These are phyloP conservation scores for Leuciscus idus DNA, from an alignment of 2,113 vertebrate genomes.

Conservation along the genomic window DNA sequence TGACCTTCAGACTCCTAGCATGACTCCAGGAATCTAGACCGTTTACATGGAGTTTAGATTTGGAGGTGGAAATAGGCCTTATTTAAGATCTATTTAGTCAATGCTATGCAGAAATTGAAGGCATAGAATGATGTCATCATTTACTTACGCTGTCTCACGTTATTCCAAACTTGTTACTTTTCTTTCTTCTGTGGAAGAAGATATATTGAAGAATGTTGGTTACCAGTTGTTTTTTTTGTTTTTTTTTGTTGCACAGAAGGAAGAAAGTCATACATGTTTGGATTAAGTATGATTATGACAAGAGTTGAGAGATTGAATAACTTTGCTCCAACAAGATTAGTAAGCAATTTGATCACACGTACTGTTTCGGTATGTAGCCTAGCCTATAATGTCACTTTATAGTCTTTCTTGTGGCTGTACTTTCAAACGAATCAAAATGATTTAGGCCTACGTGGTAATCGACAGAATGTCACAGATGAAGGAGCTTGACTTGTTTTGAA, in stretches of 20 bases:
- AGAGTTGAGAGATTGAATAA: neutral
- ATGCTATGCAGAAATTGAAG: neutral
- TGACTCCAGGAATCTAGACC: neutral
- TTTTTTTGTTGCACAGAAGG: too few relatives aligned
- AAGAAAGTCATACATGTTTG: too few relatives aligned
- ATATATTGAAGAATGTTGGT: neutral
- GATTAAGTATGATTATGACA: too few relatives aligned
- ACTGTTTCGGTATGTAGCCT: neutral
- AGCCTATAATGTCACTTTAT: neutral
- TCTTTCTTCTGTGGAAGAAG: neutral
- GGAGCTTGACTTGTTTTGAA: neutral
- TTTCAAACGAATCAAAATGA: neutral
- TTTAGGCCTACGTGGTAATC: neutral
- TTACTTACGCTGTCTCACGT: neutral
- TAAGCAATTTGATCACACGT: neutral
- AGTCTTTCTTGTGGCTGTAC: neutral
- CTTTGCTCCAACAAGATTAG: neutral
- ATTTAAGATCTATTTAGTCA: neutral
- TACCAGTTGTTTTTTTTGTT: too few relatives aligned
- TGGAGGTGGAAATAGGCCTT: neutral
- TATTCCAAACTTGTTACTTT: neutral
- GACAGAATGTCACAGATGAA: neutral
- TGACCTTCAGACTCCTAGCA: constrained; percentile 1
- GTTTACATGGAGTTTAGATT: neutral
- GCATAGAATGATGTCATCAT: neutral